Conservation (phyloP, 1,140 invertebrate species). For the Odontomachus brunneus region DNA sequence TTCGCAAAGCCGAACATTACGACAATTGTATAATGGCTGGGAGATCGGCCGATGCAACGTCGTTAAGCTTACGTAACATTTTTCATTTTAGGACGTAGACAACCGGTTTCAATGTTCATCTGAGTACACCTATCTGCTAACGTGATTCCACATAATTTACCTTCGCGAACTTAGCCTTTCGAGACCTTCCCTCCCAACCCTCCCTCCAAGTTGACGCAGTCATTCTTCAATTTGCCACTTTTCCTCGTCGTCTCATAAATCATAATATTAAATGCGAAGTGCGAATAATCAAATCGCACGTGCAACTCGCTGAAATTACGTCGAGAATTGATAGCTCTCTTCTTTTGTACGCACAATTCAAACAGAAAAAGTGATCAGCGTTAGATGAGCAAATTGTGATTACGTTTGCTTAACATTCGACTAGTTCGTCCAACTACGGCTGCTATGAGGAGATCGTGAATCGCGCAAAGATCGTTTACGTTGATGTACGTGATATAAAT, state of each 20-base stretch:
- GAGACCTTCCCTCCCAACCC: neutral
- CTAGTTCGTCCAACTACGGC: neutral
- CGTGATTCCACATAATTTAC: slow-evolving; percentile 1
- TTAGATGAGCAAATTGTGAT: neutral
- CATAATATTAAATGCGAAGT: neutral
- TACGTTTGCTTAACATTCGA: slow-evolving; percentile 8
- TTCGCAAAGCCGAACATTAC: slow-evolving; percentile 18
- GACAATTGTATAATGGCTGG: slow-evolving; percentile 33
- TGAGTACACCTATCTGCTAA: neutral
- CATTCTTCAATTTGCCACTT: neutral
- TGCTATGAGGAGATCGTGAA: neutral
- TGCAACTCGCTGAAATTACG: too few relatives aligned
- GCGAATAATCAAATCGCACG: neutral
- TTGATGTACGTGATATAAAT: too few relatives aligned
- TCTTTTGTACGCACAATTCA: neutral
- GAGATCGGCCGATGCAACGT: slow-evolving; percentile 2
- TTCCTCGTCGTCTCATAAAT: neutral
- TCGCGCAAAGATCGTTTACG: slow-evolving; percentile 12
- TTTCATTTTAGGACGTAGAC: slow-evolving; percentile 32
- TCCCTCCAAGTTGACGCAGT: too few relatives aligned
- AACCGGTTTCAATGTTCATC: slow-evolving; percentile 3
- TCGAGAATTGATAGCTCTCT: neutral
- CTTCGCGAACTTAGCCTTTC: neutral
- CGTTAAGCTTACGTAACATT: slow-evolving; percentile 17
- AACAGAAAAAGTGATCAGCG: neutral